Evolutionary conservation across 2,888 invertebrate species (phyloP).

Genomic region (Glyphotaelius pellucidus): DNA sequence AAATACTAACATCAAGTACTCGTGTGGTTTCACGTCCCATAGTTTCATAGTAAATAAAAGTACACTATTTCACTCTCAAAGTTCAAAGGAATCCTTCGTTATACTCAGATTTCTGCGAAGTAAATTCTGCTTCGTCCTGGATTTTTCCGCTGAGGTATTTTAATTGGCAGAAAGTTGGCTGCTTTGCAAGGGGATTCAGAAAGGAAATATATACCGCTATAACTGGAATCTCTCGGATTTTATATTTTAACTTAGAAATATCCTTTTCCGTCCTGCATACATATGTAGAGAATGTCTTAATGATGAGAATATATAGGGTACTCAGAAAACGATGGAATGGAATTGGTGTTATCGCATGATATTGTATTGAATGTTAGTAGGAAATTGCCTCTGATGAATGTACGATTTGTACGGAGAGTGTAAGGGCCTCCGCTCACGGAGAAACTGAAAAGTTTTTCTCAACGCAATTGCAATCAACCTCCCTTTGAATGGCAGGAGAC

Average conservation of each 20-base stretch:
- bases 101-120: neutral
- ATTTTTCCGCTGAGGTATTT: neutral
- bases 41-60: neutral
- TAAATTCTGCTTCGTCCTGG: neutral
- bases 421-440: too few species aligned
- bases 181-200: neutral
- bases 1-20: neutral
- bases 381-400: too few species aligned
- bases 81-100: neutral
- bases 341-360: neutral
- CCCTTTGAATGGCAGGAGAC: too few species aligned
- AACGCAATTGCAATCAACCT: too few species aligned
- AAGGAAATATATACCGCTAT: neutral
- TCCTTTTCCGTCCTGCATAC: neutral
- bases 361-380: too few species aligned
- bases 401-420: too few species aligned
- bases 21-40: neutral
- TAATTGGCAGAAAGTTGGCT: neutral
- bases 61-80: neutral
- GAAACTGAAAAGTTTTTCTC: too few species aligned
- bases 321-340: neutral
- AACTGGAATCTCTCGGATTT: neutral
- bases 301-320: neutral
- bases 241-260: neutral
- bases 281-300: neutral